Percentiles rank a stretch among this genome's conserved stretches.
Conservation (phyloP, 2,888 invertebrate genomes). For the Clanis bilineata region DNA sequence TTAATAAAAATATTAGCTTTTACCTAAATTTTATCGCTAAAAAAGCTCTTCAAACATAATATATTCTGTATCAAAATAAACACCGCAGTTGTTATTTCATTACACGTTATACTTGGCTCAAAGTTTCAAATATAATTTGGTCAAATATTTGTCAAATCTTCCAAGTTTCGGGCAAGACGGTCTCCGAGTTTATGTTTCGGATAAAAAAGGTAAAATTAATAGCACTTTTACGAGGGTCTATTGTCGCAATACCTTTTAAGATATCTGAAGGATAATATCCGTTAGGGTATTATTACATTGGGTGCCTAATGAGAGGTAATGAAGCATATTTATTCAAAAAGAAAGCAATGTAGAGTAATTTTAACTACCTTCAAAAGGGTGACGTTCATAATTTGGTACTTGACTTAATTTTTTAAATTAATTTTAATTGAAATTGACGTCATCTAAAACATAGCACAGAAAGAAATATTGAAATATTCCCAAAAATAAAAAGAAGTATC, state of each 20-base stretch:
- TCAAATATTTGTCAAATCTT: background rate
- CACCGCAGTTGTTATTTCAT: too few relatives aligned
- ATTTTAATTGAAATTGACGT: too few relatives aligned
- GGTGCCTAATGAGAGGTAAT: background rate
- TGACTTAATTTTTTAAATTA: too few relatives aligned
- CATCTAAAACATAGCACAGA: too few relatives aligned
- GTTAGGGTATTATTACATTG: background rate
- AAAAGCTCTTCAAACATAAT: too few relatives aligned
- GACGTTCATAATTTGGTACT: too few relatives aligned
- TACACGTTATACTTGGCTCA: background rate
- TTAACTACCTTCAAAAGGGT: too few relatives aligned
- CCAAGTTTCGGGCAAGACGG: background rate
- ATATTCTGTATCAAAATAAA: too few relatives aligned
- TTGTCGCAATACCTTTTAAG: slow-evolving; percentile 19
- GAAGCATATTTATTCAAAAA: background rate
- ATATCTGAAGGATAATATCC: background rate
- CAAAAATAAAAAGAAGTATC: too few relatives aligned
- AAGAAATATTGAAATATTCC: too few relatives aligned
- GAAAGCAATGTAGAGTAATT: background rate
- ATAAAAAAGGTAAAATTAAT: slow-evolving; percentile 14
- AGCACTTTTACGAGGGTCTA: slow-evolving; percentile 21
- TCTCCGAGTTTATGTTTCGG: slow-evolving; percentile 23
- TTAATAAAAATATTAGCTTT: too few relatives aligned
- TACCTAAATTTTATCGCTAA: too few relatives aligned
- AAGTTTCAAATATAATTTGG: background rate